These are phyloP conservation scores for Pterois miles DNA, from an alignment of 2,797 vertebrate genomes.

Conservation along the genomic window DNA sequence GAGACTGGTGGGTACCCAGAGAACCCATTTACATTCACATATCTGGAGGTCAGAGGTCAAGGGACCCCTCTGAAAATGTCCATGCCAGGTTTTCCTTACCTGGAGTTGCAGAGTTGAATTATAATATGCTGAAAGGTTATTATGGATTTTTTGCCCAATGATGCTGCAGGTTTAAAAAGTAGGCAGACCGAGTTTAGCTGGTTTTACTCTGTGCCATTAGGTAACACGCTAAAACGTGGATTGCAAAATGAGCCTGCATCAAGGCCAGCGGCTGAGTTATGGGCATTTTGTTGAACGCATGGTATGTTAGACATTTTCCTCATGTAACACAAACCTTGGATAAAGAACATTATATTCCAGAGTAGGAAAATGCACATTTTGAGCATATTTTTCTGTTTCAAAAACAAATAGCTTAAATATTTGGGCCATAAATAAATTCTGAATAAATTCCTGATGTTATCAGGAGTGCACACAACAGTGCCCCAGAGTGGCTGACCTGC, in stretches of 20 bases:
- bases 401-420: background rate
- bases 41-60: too few relatives aligned
- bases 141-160: too few relatives aligned
- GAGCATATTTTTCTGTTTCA: background rate
- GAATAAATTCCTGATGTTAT: background rate
- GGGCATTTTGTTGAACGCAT: slow-evolving; percentile 39
- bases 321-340: slow-evolving; percentile 52
- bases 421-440: background rate
- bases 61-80: too few relatives aligned
- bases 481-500: slow-evolving; percentile 42
- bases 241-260: slow-evolving; percentile 28
- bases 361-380: slow-evolving; percentile 1
- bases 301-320: slow-evolving; percentile 48
- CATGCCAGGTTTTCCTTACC: too few relatives aligned
- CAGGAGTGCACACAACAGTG: slow-evolving; percentile 43
- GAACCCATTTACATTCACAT: too few relatives aligned
- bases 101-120: too few relatives aligned
- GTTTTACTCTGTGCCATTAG: slow-evolving; percentile 40
- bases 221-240: slow-evolving; percentile 47
- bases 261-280: slow-evolving; percentile 57
- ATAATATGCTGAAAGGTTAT: too few relatives aligned
- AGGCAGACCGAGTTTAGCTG: slow-evolving; percentile 20
- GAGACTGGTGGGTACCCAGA: too few relatives aligned
- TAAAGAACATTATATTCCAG: slow-evolving; percentile 34
- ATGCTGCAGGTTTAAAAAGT: slow-evolving; percentile 23